Base-by-base conservation (phyloP, 2,888 invertebrate genomes). In the Apamea monoglypha region DNA sequence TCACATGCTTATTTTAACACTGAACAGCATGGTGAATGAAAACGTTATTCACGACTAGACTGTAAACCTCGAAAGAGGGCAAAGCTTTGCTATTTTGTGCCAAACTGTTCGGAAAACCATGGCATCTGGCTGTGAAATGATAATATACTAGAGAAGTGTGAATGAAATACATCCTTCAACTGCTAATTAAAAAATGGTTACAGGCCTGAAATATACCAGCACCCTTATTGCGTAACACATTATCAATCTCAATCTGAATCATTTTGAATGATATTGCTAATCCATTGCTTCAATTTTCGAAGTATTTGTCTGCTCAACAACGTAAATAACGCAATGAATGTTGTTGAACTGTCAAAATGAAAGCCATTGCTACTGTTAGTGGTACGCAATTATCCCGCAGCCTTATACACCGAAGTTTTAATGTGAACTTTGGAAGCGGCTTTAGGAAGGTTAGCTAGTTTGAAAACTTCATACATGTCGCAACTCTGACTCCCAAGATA, bases 1-100 rank as follows among this genome's bases (percentile, higher is more conserved):
- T 36, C n/a, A 18, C 36, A 73, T 25, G 67, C 32, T 80, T 74
- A 74, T 80, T 81, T 81, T 81, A 82, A 66, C 50, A 44, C 50
- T 32, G 25, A 63, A 74, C 29, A 56, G 18, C 69, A 50, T 70
- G 40, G 18, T 82, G 82, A 82, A 53, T 81, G 32, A 61, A 82
- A 66, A 70, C 82, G 40, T 71, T 29, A 53, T 75, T 68, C 75
- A 12, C 10, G 29, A 47, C 44, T 66, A 25, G 21, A n/a, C 56
- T 56, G 56, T 79, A 71, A 71, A 79, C 44, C 64, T 47, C 29
- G 29, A 79, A 79, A 71, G 53, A 64, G 80, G 64, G 64, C 53
- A 79, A 36, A 47, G 68, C 47, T 50, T 69, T 47, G 80, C 40
- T 80, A 72, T 80, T 66, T 80, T 32, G 6, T 32, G 32, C 32